These are phyloP conservation scores for Andrena cerasifolii DNA, from an alignment of 1,140 invertebrate genomes.

Conservation along the genomic window DNA sequence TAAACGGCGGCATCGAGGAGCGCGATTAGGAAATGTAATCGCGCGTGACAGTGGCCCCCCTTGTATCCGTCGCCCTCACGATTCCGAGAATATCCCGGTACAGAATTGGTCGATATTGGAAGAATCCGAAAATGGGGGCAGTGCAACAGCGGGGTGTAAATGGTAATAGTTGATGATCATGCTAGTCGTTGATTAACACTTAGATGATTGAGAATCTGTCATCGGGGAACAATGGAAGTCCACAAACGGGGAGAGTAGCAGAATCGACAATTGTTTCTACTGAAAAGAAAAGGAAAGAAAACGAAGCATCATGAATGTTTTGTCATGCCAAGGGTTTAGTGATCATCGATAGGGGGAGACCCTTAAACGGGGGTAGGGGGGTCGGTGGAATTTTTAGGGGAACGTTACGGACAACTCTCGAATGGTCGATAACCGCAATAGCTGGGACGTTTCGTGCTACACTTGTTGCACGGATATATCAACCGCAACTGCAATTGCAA, in stretches of 20 bases:
- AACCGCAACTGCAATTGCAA: constrained; percentile 48
- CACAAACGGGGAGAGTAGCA: neutral
- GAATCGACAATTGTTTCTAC: constrained; percentile 18
- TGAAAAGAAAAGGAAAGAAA: neutral
- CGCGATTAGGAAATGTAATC: neutral
- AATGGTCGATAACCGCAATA: constrained; percentile 59
- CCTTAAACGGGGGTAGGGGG: constrained; percentile 13
- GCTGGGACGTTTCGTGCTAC: constrained; percentile 40
- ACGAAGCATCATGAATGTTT: neutral
- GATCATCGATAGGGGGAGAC: constrained; percentile 12
- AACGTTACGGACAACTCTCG: constrained; percentile 63
- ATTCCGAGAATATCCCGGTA: constrained; percentile 30
- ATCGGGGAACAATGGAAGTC: neutral
- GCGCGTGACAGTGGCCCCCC: neutral
- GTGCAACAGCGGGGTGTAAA: constrained; percentile 57
- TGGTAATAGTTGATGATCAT: constrained; percentile 54
- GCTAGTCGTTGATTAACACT: constrained; percentile 46
- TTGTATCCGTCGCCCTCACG: constrained; percentile 1
- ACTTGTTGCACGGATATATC: constrained; percentile 21
- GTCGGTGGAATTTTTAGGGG: constrained; percentile 28
- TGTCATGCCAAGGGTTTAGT: constrained; percentile 22
- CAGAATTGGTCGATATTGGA: constrained; percentile 67
- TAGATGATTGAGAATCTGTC: constrained; percentile 16
- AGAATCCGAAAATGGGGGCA: constrained; percentile 55
- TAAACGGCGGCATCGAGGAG: neutral